A percentile compares a stretch with the other conserved stretches of the same genome.
Conservation (phyloP, 2,113 vertebrate species). For the Macquaria australasica region DNA sequence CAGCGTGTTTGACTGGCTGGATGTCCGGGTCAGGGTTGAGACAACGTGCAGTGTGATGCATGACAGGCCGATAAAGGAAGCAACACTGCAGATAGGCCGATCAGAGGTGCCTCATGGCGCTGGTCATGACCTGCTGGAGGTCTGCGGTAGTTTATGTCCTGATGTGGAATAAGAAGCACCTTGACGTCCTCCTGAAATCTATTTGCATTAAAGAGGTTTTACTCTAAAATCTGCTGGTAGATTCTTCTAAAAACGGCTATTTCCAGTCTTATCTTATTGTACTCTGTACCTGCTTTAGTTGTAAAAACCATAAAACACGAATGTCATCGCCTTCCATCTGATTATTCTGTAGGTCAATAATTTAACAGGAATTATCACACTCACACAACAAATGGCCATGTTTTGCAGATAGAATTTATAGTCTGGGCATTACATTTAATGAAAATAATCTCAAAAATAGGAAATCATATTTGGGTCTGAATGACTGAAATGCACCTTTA, state of each 20-base stretch:
- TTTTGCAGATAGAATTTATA: neutral
- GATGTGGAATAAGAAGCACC: slow-evolving; percentile 54
- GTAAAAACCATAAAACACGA: slow-evolving; percentile 31
- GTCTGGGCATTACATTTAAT: neutral
- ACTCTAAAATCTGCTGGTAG: neutral
- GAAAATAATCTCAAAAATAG: neutral
- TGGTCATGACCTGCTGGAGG: slow-evolving; percentile 44
- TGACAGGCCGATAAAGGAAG: slow-evolving; percentile 61
- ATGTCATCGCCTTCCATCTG: neutral
- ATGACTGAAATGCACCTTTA: neutral
- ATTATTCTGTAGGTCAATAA: slow-evolving; percentile 3
- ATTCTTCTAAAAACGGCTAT: neutral
- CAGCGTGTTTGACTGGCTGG: slow-evolving; percentile 45
- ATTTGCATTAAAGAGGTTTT: neutral
- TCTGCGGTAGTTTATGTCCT: slow-evolving; percentile 48
- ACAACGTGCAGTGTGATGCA: slow-evolving; percentile 74
- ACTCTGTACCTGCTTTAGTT: slow-evolving; percentile 42
- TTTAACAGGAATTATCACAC: slow-evolving; percentile 5
- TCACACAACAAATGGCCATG: neutral
- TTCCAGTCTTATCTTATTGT: slow-evolving; percentile 32
- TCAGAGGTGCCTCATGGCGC: slow-evolving; percentile 51
- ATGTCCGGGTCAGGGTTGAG: slow-evolving; percentile 72
- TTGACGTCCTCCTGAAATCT: slow-evolving; percentile 35
- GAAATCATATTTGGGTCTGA: neutral
- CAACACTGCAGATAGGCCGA: slow-evolving; percentile 44